Evolutionary conservation across 2,888 invertebrate genomes (phyloP), one percentile per base, ranked within the genome.

Genomic region (Xanthorhoe spadicearia): DNA sequence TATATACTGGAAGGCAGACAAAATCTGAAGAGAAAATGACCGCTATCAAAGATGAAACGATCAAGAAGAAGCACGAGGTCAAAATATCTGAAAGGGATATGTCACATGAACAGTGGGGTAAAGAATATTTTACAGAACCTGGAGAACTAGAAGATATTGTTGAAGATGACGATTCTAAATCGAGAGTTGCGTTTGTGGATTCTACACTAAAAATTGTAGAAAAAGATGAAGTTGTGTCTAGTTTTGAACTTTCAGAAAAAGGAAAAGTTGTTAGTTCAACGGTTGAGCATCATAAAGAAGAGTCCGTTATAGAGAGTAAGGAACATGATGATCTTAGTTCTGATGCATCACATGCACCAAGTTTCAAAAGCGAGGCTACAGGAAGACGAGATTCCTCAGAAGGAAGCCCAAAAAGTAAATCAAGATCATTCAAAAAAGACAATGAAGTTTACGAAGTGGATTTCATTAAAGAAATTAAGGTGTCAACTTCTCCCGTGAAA

Each of bases 381-480:
- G 91, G 90, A 13, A 85, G 83, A 70, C 85, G 84, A 19, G 90
- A 84, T 52, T 90, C 92, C 15, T 87, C 90, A 7, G 92, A 92
- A 79, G 68, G 78, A 32, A 93, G 93, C 66, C 90, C 94, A 9
- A 92, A 87, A 65, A 93, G 91, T 70, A 90, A 89, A 78, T 89
- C 94, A 6, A 91, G 86, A 57, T 91, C 93, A 10, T 93, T 94
- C 64, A 94, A 93, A 79, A 91, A 92, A 80, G 90, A 91, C 60
- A 81, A 92, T 73, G 88, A 93, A 81, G 87, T 92, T 8, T 94
- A 93, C 70, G 93, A 94, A 83, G 93, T 93, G 0, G 89, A 91
- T 73, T 93, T 94, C 64, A 93, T 94, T 32, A 93, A 93, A 74
- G 93, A 94, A 87, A 93, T 94, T n/a, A 93, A 90, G 77, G 79